Percentiles rank a stretch among this genome's conserved stretches.
Evolutionary conservation across 1,140 invertebrate genomes (phyloP).

Genomic region (Brachionus koreanus): DNA sequence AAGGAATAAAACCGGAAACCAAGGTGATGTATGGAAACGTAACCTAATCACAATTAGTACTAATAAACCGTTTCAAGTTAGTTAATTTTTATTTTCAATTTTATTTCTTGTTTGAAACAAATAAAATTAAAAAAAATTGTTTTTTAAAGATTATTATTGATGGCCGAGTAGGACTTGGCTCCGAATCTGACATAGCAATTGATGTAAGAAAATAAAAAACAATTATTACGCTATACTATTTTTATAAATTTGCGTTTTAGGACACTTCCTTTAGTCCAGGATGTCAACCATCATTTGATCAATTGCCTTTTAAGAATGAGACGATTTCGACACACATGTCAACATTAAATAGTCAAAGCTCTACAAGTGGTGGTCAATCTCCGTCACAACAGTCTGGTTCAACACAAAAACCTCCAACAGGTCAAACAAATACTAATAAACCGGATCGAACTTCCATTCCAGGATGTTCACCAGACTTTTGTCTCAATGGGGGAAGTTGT

Average conservation of each 20-base stretch:
- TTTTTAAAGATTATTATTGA: constrained; percentile 8
- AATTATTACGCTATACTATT: neutral
- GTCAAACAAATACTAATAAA: neutral
- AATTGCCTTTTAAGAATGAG: neutral
- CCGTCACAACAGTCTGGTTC: neutral
- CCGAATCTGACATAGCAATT: constrained; percentile 37
- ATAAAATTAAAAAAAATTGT: neutral
- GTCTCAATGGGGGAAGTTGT: constrained; percentile 24
- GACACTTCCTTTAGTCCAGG: constrained; percentile 12
- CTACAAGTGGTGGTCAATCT: neutral
- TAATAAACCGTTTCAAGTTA: constrained; percentile 27
- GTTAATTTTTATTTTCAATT: neutral
- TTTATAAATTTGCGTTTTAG: neutral
- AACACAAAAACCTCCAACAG: neutral
- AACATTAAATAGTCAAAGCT: neutral
- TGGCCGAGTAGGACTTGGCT: neutral
- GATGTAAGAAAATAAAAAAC: neutral
- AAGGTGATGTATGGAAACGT: constrained; percentile 26
- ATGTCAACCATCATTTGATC: neutral
- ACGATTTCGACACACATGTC: neutral
- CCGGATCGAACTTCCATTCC: neutral
- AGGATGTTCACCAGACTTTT: neutral
- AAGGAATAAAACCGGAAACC: constrained; percentile 12
- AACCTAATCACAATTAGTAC: neutral
- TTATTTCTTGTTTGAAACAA: neutral